These are phyloP conservation scores for Hylyphantes graminicola DNA, from an alignment of 1,140 invertebrate species.

Conservation along the genomic window DNA sequence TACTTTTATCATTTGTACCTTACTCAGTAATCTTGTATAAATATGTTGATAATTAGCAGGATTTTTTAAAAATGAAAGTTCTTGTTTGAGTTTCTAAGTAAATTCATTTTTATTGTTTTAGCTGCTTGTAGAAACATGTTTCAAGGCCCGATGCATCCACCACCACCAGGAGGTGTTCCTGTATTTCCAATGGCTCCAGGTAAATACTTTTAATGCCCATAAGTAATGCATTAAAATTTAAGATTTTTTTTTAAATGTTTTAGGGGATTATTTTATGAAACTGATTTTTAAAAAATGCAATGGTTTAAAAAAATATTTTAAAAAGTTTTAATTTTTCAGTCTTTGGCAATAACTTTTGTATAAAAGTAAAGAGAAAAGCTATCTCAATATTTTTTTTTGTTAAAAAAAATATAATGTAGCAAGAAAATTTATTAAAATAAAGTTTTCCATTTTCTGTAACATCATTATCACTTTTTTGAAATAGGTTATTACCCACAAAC, in stretches of 20 bases:
- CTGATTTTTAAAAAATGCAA: too few species aligned
- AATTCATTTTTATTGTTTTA: constrained; percentile 9
- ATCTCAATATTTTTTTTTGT: too few species aligned
- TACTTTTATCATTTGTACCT: too few species aligned
- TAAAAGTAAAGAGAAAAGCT: too few species aligned
- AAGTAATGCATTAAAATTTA: background rate
- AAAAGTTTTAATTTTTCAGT: too few species aligned
- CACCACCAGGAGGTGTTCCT: constrained; percentile 55
- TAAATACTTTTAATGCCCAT: background rate
- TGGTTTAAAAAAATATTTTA: too few species aligned
- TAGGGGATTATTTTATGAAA: background rate
- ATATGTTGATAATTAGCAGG: too few species aligned
- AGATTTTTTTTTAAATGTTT: background rate
- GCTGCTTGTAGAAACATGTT: constrained; percentile 46
- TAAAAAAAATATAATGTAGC: too few species aligned
- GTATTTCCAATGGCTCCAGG: constrained; percentile 58
- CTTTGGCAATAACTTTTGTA: too few species aligned
- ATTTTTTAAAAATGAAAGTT: too few species aligned
- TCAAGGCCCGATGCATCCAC: constrained; percentile 53
- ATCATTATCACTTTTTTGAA: constrained; percentile 1
- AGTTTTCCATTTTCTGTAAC: background rate
- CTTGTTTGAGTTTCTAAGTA: background rate
- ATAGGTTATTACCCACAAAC: constrained; percentile 38
- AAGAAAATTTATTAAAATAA: too few species aligned
- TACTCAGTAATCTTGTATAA: too few species aligned